phyloP scores from a whole-genome alignment of 2,113 vertebrate species.

The Theristicus caerulescens region DNA sequence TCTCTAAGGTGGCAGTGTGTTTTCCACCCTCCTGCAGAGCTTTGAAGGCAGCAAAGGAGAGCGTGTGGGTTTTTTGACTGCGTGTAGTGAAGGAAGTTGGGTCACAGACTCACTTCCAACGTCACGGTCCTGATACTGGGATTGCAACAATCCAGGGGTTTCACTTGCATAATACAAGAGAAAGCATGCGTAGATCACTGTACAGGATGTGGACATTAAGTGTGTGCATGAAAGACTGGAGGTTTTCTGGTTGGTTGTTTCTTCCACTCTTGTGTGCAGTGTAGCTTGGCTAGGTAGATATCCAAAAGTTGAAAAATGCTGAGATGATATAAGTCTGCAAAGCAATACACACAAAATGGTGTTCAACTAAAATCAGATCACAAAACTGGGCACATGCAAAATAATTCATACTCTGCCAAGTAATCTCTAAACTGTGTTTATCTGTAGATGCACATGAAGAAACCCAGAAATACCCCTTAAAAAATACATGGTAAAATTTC shows the following conservation, averaged over 20 bases:
- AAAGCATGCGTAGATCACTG: background rate
- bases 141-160: background rate
- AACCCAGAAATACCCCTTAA: background rate
- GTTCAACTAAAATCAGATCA: background rate
- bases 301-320: background rate
- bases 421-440: background rate
- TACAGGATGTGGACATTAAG: background rate
- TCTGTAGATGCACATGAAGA: background rate
- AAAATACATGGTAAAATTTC: background rate
- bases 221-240: background rate
- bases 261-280: background rate
- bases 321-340: background rate
- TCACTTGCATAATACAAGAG: background rate
- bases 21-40: background rate
- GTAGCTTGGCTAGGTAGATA: background rate
- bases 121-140: background rate
- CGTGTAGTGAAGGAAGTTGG: background rate
- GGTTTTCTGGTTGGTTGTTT: background rate
- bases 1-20: background rate
- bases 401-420: background rate
- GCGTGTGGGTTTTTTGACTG: rapidly evolving
- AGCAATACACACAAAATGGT: background rate
- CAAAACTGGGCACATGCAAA: background rate
- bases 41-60: background rate
- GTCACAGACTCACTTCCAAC: background rate